A percentile compares a stretch with the other conserved stretches of the same genome.
Evolutionary conservation across 2,888 invertebrate genomes (phyloP).

Genomic region (Criorhina ranunculi): DNA sequence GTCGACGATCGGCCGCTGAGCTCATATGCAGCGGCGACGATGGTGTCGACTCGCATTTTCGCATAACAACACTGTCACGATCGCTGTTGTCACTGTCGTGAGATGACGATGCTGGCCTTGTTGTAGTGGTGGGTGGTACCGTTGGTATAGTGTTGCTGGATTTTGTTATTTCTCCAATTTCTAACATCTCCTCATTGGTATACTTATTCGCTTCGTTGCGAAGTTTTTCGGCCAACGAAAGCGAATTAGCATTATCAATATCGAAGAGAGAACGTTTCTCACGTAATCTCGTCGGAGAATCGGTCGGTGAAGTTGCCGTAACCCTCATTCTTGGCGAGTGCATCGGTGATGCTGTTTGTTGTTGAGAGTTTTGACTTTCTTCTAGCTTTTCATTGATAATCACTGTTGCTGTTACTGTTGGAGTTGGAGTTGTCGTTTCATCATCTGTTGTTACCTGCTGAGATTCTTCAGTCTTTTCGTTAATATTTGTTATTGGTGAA

Average conservation of each 20-base stretch:
- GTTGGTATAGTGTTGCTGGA: slow-evolving; percentile 36
- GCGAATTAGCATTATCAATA: slow-evolving; percentile 80
- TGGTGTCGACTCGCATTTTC: slow-evolving; percentile 78
- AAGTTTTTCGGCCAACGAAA: slow-evolving; percentile 81
- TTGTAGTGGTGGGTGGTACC: slow-evolving; percentile 40
- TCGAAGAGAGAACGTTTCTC: slow-evolving; percentile 84
- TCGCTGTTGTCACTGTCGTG: slow-evolving; percentile 76
- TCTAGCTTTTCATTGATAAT: slow-evolving; percentile 66
- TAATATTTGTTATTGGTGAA: slow-evolving; percentile 70
- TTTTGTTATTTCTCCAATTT: slow-evolving; percentile 63
- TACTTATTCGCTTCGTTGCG: slow-evolving; percentile 82
- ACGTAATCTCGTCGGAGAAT: slow-evolving; percentile 82
- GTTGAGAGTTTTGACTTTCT: slow-evolving; percentile 23
- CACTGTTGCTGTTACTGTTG: slow-evolving; percentile 62
- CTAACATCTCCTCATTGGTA: slow-evolving; percentile 76
- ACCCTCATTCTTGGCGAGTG: slow-evolving; percentile 66
- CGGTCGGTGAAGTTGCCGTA: slow-evolving; percentile 84
- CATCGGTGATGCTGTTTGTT: slow-evolving; percentile 59
- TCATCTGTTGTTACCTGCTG: slow-evolving; percentile 33
- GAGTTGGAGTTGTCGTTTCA: slow-evolving; percentile 38
- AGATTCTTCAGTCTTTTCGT: slow-evolving; percentile 78
- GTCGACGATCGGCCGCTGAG: slow-evolving; percentile 89
- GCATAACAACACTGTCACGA: slow-evolving; percentile 76
- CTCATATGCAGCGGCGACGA: slow-evolving; percentile 77
- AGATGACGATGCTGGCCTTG: slow-evolving; percentile 77